These are phyloP conservation scores for Phymorhynchus buccinoides DNA, from an alignment of 1,140 invertebrate genomes.

Conservation along the genomic window DNA sequence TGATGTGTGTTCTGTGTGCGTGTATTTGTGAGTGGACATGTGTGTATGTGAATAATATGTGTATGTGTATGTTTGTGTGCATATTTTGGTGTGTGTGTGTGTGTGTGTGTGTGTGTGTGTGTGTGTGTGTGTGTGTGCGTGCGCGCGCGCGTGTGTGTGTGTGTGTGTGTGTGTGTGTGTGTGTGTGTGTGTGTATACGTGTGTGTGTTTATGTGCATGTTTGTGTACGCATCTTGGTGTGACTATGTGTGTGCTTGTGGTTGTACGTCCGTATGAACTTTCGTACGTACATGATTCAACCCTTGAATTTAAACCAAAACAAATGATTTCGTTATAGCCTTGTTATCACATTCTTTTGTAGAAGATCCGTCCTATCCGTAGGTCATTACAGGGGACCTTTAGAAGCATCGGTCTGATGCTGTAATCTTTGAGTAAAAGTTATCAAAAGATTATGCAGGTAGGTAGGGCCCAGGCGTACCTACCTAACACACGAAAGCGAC, in stretches of 20 bases:
- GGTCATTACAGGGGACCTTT: neutral
- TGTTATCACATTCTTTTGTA: neutral
- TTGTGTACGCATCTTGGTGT: constrained; percentile 30
- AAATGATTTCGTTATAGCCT: neutral
- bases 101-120: neutral
- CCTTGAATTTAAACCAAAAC: neutral
- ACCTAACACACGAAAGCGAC: neutral
- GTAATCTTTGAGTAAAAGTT: neutral
- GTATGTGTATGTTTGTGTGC: neutral
- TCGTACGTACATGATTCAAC: neutral
- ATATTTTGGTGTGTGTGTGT: neutral
- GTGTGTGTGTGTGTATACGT: too few relatives aligned
- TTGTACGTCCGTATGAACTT: neutral
- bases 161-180: too few relatives aligned
- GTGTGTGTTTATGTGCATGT: too few relatives aligned
- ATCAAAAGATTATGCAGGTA: neutral
- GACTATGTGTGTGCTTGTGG: neutral
- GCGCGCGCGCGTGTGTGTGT: too few relatives aligned
- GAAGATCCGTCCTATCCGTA: neutral
- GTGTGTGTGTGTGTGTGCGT: too few relatives aligned
- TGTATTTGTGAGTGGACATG: too few relatives aligned
- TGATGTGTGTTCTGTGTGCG: neutral
- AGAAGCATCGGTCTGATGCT: neutral
- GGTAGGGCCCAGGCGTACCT: neutral
- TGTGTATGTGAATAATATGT: neutral